Percentiles rank a stretch among this genome's conserved stretches.
Conservation (phyloP, 1,140 invertebrate genomes). For the Helicoverpa armigera region DNA sequence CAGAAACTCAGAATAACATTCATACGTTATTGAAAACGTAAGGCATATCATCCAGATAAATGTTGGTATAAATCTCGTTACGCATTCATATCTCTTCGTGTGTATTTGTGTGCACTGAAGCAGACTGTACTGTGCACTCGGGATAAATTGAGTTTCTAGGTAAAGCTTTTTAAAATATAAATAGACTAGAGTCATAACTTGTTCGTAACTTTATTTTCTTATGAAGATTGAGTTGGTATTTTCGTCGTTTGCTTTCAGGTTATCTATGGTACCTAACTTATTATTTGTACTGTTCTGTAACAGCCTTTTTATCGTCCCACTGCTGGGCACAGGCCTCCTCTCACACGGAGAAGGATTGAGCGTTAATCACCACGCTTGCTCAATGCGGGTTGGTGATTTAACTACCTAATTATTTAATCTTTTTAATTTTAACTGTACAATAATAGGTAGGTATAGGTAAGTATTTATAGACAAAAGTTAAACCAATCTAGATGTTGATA, state of each 20-base stretch:
- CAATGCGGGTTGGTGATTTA: too few species aligned
- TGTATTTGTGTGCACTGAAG: constrained; percentile 4
- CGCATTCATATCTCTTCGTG: neutral
- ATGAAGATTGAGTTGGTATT: too few species aligned
- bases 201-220: neutral
- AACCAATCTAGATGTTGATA: too few species aligned
- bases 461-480: too few species aligned
- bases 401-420: too few species aligned
- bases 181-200: neutral
- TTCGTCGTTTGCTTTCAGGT: neutral
- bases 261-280: neutral
- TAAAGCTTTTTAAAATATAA: constrained; percentile 1
- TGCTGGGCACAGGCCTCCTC: too few species aligned
- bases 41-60: neutral
- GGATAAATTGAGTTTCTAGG: constrained; percentile 6
- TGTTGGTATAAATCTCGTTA: neutral
- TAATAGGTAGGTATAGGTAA: too few species aligned
- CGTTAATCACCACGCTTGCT: too few species aligned
- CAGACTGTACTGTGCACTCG: neutral
- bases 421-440: too few species aligned
- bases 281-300: too few species aligned
- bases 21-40: neutral
- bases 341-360: too few species aligned
- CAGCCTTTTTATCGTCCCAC: too few species aligned
- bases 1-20: neutral